Evolutionary conservation across 2,113 vertebrate species (phyloP), one percentile per base, ranked within the genome.

Genomic region (Motacilla tschutschensis): DNA sequence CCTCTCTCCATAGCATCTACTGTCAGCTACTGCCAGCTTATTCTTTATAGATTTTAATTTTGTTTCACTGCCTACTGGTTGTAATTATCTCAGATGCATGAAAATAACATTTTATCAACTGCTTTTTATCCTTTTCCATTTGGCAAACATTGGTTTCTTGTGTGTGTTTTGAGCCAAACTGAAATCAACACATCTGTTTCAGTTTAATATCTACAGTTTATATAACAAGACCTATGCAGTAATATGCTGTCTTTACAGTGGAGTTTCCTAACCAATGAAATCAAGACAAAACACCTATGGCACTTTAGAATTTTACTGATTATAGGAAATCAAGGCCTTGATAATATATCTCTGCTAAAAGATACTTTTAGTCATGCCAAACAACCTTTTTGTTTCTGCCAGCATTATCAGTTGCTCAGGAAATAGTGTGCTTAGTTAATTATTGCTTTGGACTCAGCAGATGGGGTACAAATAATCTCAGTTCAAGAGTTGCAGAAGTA

Each of bases 171-270:
- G 46, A 93, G 92, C 79, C 86, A 94, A 95, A 72, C 88, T 91
- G 93, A 93, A 92, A 94, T 94, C 92, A 94, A 93, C 88, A 95
- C 92, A 94, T 93, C 94, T 95, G 93, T 91, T 95, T 94, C 88
- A 92, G 84, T 87, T 95, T 91, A 93, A 67, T 88, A 88, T 74
- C 84, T 85, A 77, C 48, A 46, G 60, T 84, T 93, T 85, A 57
- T 87, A 64, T 80, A 79, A 76, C 73, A 85, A 80, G 77, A 87
- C 41, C 48, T 89, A 79, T 93, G 70, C 54, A 92, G 58, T 64
- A 84, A 87, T 66, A 79, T n/a, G 9, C 48, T 86, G 67, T 88
- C 81, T 91, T 92, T 93, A 85, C 63, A 74, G 54, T n/a, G 11
- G 7, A 85, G 36, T 71, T 87, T 90, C 67, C 48, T 79, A 84